These are phyloP conservation scores for Pseudanteris insignis DNA, from an alignment of 2,888 invertebrate species.

Conservation along the genomic window DNA sequence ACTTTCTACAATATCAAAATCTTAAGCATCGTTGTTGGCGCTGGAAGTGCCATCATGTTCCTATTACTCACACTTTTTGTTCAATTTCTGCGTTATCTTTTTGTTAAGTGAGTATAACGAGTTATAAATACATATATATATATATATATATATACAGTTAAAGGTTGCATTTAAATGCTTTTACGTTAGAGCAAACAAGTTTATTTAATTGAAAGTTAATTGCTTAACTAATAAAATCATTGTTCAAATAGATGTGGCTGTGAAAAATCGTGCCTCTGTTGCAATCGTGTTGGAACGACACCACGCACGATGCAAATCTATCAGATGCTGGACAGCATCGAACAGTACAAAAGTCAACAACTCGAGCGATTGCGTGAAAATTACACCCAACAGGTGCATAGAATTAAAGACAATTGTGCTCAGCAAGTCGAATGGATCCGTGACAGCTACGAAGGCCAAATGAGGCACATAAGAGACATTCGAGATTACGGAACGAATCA, in stretches of 20 bases:
- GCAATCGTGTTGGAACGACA: constrained; percentile 74
- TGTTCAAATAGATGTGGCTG: constrained; percentile 81
- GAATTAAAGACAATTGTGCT: constrained; percentile 92
- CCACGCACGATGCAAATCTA: constrained; percentile 86
- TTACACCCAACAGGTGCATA: constrained; percentile 89
- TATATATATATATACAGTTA: too few relatives aligned
- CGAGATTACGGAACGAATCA: constrained; percentile 92
- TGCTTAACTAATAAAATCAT: too few relatives aligned
- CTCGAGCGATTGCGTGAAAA: constrained; percentile 89
- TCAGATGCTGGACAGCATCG: constrained; percentile 89
- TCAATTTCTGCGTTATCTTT: constrained; percentile 77
- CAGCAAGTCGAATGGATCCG: constrained; percentile 95
- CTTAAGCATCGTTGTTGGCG: constrained; percentile 83
- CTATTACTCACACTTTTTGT: constrained; percentile 81
- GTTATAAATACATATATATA: too few relatives aligned
- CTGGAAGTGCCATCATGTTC: constrained; percentile 81
- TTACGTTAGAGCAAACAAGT: too few relatives aligned
- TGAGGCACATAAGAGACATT: constrained; percentile 86
- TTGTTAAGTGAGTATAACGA: constrained; percentile 73
- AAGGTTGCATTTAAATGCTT: too few relatives aligned
- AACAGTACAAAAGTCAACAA: constrained; percentile 88
- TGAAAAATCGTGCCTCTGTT: constrained; percentile 79
- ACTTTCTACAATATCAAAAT: constrained; percentile 86
- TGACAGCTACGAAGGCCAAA: constrained; percentile 88
- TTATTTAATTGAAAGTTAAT: too few relatives aligned